Base-by-base conservation (phyloP, 2,113 vertebrate species). In the Platysteira castanea region DNA sequence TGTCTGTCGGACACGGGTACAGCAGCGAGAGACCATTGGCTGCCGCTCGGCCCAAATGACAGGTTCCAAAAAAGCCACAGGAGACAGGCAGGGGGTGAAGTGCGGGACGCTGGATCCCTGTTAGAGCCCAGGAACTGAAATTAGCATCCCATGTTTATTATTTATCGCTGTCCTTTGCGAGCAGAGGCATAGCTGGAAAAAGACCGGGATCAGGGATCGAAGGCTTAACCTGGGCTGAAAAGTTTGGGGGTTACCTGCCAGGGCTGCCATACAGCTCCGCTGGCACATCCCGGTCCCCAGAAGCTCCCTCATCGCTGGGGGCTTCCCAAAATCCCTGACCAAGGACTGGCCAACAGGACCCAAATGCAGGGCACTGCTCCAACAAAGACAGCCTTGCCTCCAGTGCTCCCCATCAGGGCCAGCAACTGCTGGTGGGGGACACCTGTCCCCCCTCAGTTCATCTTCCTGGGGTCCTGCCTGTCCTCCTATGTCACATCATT, bases 1-100 rank as follows among this genome's bases (percentile, higher is more conserved):
- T n/a, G 46, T 52, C 75, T 15, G 1, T 22, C 5, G 0, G 67
- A 78, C 70, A 71, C 2, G 2, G 56, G 27, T 3, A 47, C 3
- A 0, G 74, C 86, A 39, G 24, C 0, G 1, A 57, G 33, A 33
- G 8, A 24, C 46, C 64, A 46, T 2, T 4, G 9, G 46, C 64
- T 8, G 6, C 57, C 9, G 5, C 50, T 11, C 2, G 22, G 35
- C 46, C 77, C n/a, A 0, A 1, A 15, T 0, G 1, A 26, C 3
- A 6, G 41, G 18, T 27, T 64, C 59, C 70, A 60, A 44, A 76
- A 85, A 3, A n/a, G 63, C 44, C 90, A 4, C 37, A 26, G 73
- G 24, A 77, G 37, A 53, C 0, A 1, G 49, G 78, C 41, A 19
- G 5, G 39, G 46, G 53, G 28, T 23, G 67, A 39, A 5, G 19